Conservation (phyloP, 2,113 vertebrate genomes). For the Oxyruncus cristatus region DNA sequence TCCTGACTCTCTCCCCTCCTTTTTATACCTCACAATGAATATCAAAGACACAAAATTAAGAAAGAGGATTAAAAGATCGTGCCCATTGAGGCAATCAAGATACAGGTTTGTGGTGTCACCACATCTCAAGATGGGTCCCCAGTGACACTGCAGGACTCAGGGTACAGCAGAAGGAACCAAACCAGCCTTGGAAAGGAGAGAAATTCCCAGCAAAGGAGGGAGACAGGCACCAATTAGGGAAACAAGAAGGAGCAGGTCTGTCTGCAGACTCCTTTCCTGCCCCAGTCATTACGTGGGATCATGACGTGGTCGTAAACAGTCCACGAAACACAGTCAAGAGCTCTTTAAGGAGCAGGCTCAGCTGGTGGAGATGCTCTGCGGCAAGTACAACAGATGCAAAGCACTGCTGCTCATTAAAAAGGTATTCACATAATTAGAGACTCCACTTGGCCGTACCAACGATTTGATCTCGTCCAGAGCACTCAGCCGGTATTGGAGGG, state of each 20-base stretch:
- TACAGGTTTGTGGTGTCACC: background rate
- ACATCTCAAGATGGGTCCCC: background rate
- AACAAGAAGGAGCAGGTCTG: slow-evolving; percentile 55
- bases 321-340: background rate
- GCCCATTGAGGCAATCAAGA: background rate
- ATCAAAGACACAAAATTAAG: background rate
- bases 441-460: slow-evolving; percentile 17
- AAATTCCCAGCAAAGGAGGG: background rate
- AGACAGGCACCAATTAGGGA: slow-evolving; percentile 27
- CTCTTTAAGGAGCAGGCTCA: slow-evolving; percentile 35
- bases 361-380: slow-evolving; percentile 51
- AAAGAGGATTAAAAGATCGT: background rate
- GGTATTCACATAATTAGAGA: slow-evolving; percentile 66
- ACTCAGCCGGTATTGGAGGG: background rate
- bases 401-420: slow-evolving; percentile 70
- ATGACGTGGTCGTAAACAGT: background rate
- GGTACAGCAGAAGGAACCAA: background rate
- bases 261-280: slow-evolving; percentile 29
- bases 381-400: slow-evolving; percentile 45
- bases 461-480: slow-evolving; percentile 19
- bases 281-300: slow-evolving; percentile 31
- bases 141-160: fast-evolving
- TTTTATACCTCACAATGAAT: background rate
- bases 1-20: background rate
- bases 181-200: background rate